Base-by-base conservation (phyloP, 1,140 invertebrate genomes). In the Sycophila sp. region DNA sequence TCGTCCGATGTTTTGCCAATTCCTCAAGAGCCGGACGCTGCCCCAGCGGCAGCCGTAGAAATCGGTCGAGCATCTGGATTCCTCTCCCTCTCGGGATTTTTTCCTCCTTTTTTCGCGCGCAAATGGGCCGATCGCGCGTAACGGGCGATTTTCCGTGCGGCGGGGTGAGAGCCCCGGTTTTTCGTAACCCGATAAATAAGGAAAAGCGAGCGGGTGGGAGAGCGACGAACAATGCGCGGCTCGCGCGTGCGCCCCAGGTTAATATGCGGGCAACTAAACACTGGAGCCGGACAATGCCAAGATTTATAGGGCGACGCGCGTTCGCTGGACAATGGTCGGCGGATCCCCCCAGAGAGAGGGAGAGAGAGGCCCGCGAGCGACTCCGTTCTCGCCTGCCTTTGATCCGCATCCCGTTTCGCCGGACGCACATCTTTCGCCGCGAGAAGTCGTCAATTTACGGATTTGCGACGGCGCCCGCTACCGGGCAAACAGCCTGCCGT, bases 251-350 rank as follows among this genome's bases (percentile, higher is more conserved):
- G 81, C 81, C 81, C 81, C 78, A 76, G 81, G 83, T 85, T 85
- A 85, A 85, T 85, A 85, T 85, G 84, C 82, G 84, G 83, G 76
- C 81, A 78, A 77, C 84, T 85, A 85, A 85, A 85, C 82, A 85
- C 78, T 80, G 76, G 71, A 75, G 68, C 47, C 26, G 81, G 77
- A 85, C 84, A 85, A 85, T 85, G 63, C 67, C 77, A 82, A 84
- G 84, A 85, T 85, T 85, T 85, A 85, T 85, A 81, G 83, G 64
- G 74, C 74, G 77, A 74, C 75, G 72, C 77, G 2, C 47, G 5
- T 19, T 26, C 11, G 8, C 49, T 65, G 69, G 71, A 74, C 77
- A 82, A 82, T 82, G 80, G 81, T 76, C 75, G 74, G 34, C 17
- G 11, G 55, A 58, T 47, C n/a, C n/a, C n/a, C n/a, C n/a, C n/a